phyloP scores from a whole-genome alignment of 2,113 vertebrate genomes.

The Artemisiospiza belli region DNA sequence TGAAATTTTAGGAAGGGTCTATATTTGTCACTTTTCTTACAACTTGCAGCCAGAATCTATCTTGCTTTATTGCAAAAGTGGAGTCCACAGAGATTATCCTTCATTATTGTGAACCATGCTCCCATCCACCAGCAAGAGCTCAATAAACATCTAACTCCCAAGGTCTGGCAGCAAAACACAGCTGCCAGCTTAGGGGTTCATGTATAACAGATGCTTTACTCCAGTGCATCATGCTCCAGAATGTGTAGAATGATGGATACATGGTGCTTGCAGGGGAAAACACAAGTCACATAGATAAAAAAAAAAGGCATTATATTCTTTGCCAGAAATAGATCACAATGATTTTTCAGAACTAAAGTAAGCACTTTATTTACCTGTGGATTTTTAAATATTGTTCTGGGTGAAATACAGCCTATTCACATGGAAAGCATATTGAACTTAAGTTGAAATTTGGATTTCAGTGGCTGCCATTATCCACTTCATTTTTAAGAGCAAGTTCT shows the following conservation, averaged over 20 bases:
- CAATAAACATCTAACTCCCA: rapidly evolving
- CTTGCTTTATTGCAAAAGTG: neutral
- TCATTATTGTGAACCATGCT: neutral
- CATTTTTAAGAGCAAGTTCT: neutral
- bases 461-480: neutral
- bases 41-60: neutral
- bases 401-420: neutral
- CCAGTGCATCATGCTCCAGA: neutral
- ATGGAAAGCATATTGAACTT: neutral
- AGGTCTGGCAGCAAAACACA: neutral
- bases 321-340: neutral
- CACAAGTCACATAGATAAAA: neutral
- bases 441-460: neutral
- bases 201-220: neutral
- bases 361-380: neutral
- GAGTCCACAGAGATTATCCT: neutral
- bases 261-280: neutral
- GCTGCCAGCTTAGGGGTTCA: neutral
- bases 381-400: neutral
- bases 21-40: neutral
- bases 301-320: neutral
- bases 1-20: neutral
- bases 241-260: neutral
- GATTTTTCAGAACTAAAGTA: neutral
- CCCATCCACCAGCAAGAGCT: neutral